Conservation (phyloP, 2,888 invertebrate genomes). For the Geophilus truncorum region DNA sequence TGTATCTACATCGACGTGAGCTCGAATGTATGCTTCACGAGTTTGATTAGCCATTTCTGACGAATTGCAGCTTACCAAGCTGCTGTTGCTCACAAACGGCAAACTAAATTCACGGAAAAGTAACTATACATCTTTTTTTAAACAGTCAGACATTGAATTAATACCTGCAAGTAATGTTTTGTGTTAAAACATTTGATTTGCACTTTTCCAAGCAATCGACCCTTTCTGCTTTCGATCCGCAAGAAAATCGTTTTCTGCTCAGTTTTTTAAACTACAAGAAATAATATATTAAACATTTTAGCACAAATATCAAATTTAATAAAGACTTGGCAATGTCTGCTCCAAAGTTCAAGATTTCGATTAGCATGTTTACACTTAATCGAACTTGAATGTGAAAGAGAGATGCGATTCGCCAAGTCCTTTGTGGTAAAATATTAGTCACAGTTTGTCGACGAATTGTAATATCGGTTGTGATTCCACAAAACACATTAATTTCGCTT, state of each 20-base stretch:
- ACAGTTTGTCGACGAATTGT: background rate
- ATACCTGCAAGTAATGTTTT: background rate
- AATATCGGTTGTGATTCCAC: background rate
- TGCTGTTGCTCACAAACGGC: background rate
- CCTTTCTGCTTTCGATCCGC: background rate
- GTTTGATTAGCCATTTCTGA: background rate
- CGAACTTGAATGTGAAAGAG: too few species aligned
- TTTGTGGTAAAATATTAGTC: background rate
- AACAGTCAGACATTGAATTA: background rate
- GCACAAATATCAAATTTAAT: too few species aligned
- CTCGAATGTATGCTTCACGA: background rate
- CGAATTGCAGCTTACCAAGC: background rate
- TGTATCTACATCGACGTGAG: background rate
- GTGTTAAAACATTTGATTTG: background rate
- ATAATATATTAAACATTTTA: too few species aligned
- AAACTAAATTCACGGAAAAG: background rate
- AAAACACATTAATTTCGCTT: background rate
- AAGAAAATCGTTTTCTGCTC: background rate
- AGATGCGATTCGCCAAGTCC: too few species aligned
- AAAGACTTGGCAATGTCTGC: too few species aligned
- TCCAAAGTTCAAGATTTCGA: too few species aligned
- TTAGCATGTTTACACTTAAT: too few species aligned
- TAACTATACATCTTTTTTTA: background rate
- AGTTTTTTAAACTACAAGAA: background rate
- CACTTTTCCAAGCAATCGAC: background rate